phyloP scores from a whole-genome alignment of 2,888 invertebrate genomes.

The Limenitis camilla region DNA sequence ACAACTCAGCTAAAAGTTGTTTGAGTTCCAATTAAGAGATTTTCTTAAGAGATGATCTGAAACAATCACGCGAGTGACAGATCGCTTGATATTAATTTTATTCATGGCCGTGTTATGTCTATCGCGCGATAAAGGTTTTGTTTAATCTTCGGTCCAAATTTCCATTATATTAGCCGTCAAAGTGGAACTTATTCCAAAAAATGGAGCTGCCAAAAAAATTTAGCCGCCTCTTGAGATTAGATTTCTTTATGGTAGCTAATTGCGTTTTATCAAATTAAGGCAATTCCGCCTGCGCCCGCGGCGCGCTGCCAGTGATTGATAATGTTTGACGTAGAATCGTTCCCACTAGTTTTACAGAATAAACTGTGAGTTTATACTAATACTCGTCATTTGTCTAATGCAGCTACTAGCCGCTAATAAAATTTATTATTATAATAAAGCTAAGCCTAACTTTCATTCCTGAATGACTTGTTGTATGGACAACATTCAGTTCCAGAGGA shows the following conservation, averaged over 20 bases:
- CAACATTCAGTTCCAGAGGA: too few relatives aligned
- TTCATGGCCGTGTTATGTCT: slow-evolving; percentile 9
- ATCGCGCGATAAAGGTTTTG: slow-evolving; percentile 19
- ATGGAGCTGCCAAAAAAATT: slow-evolving; percentile 55
- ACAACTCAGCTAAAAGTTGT: slow-evolving; percentile 7
- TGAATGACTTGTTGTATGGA: too few relatives aligned
- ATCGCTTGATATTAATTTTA: slow-evolving; percentile 6
- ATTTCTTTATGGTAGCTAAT: slow-evolving; percentile 74
- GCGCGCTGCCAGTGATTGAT: slow-evolving; percentile 62
- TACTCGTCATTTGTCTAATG: slow-evolving; percentile 54
- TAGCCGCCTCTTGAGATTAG: slow-evolving; percentile 64
- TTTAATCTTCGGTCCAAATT: slow-evolving; percentile 30
- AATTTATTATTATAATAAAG: slow-evolving; percentile 11
- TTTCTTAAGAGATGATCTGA: slow-evolving; percentile 4
- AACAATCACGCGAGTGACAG: slow-evolving; percentile 13
- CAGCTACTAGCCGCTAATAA: slow-evolving; percentile 17
- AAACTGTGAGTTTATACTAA: slow-evolving; percentile 69
- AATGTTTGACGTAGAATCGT: slow-evolving; percentile 59
- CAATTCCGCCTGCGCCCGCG: slow-evolving; percentile 56
- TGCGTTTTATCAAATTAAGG: slow-evolving; percentile 74
- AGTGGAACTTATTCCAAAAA: slow-evolving; percentile 50
- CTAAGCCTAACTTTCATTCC: too few relatives aligned
- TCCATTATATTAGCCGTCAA: slow-evolving; percentile 42
- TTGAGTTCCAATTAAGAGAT: slow-evolving; percentile 9
- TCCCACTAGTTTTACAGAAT: slow-evolving; percentile 68